These are phyloP conservation scores for Erebia epiphron DNA, from an alignment of 2,888 invertebrate species.

Conservation along the genomic window DNA sequence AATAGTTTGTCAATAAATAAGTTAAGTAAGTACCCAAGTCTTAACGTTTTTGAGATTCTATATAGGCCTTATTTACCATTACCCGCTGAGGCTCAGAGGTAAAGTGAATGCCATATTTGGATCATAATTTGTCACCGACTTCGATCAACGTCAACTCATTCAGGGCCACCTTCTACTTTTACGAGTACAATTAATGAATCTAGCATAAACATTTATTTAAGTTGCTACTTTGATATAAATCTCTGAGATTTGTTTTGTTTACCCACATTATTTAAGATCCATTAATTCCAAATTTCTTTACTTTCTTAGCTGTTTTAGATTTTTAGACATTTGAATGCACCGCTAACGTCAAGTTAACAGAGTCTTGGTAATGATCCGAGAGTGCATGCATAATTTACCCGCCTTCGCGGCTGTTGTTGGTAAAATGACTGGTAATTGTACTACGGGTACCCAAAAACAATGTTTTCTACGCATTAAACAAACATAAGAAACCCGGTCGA, in stretches of 20 bases:
- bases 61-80: too few relatives aligned
- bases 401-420: constrained; percentile 37
- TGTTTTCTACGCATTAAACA: background rate
- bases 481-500: too few relatives aligned
- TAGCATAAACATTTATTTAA: too few relatives aligned
- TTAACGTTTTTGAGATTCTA: too few relatives aligned
- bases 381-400: constrained; percentile 81
- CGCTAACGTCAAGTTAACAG: constrained; percentile 51
- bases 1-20: background rate
- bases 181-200: too few relatives aligned
- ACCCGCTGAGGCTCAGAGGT: too few relatives aligned
- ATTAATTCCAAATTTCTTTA: constrained; percentile 21
- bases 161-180: too few relatives aligned
- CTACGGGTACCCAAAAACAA: background rate
- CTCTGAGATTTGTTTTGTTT: background rate
- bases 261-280: constrained; percentile 8
- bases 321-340: constrained; percentile 66
- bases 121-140: too few relatives aligned
- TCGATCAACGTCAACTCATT: too few relatives aligned
- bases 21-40: too few relatives aligned
- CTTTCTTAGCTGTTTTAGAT: constrained; percentile 23
- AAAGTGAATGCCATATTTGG: too few relatives aligned
- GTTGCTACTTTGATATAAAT: background rate
- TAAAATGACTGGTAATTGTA: background rate
- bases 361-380: constrained; percentile 78